A percentile compares a stretch with the other conserved stretches of the same genome.
Evolutionary conservation across 35 echinoderm and acorn worm species (phyloP).

Genomic region (Hemicentrotus pulcherrimus): DNA sequence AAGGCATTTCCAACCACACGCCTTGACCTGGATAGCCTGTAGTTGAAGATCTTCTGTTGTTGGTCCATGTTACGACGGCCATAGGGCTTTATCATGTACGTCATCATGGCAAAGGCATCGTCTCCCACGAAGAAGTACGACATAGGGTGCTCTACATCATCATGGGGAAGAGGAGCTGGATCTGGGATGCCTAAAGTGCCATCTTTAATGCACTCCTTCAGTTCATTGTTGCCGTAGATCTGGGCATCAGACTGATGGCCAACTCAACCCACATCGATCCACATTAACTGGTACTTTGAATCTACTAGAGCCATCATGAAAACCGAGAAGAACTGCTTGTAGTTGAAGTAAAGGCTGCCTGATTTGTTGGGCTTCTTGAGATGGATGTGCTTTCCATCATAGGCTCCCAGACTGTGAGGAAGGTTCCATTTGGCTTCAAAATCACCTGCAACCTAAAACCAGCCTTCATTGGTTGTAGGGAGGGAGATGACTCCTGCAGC

Average conservation of each 20-base stretch:
- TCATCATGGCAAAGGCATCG: conserved; percentile 46
- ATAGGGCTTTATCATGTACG: conserved; percentile 61
- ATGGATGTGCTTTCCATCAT: conserved; percentile 63
- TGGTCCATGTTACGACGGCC: conserved; percentile 9
- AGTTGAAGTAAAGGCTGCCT: conserved; percentile 58
- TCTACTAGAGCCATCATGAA: too few relatives aligned
- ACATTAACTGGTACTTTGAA: background rate
- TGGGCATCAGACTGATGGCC: too few relatives aligned
- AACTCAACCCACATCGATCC: too few relatives aligned
- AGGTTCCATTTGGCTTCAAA: conserved; percentile 59
- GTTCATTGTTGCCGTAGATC: background rate
- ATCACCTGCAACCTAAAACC: background rate
- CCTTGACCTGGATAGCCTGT: conserved; percentile 5
- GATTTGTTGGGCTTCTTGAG: conserved; percentile 42
- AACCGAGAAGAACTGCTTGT: conserved; percentile 43
- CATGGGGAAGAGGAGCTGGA: conserved; percentile 7
- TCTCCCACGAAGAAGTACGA: too few relatives aligned
- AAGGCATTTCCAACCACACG: conserved; percentile 38
- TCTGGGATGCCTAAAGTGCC: conserved; percentile 33
- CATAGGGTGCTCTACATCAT: background rate
- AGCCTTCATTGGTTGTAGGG: conserved; percentile 27
- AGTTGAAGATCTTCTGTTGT: conserved; percentile 56
- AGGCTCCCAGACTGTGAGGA: conserved; percentile 44
- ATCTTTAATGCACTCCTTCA: conserved; percentile 10
- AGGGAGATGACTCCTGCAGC: conserved; percentile 31